phyloP scores from a whole-genome alignment of 2,888 invertebrate genomes.

The Trachelus stipa region DNA sequence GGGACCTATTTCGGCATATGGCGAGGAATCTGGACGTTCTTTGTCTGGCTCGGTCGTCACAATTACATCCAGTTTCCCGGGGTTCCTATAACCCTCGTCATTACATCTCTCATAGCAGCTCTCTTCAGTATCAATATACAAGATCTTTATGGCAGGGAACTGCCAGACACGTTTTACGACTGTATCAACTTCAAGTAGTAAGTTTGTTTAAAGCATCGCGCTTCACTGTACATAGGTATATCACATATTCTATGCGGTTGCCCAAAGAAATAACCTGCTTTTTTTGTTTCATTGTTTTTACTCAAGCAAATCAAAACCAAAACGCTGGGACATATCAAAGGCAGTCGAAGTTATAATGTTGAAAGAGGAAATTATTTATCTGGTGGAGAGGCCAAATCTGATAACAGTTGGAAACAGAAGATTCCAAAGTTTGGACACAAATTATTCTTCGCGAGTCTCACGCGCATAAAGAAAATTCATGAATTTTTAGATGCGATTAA shows the following conservation, averaged over 20 bases:
- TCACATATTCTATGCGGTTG: too few species aligned
- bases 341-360: neutral
- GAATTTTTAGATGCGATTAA: neutral
- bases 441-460: neutral
- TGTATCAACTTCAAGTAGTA: conserved; percentile 30
- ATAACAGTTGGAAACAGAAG: too few species aligned
- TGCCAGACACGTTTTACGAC: conserved; percentile 39
- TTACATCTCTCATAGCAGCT: conserved; percentile 31
- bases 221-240: too few species aligned
- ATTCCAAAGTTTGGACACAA: too few species aligned
- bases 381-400: too few species aligned
- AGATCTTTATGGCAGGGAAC: conserved; percentile 32
- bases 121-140: conserved; percentile 35
- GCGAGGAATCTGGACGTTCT: conserved; percentile 30
- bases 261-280: too few species aligned
- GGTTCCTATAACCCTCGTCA: conserved; percentile 25
- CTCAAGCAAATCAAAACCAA: conserved; percentile 33
- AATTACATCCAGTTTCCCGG: conserved; percentile 31
- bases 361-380: neutral
- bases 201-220: conserved; percentile 13
- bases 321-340: conserved; percentile 35
- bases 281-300: neutral
- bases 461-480: neutral
- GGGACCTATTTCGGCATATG: conserved; percentile 36
- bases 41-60: conserved; percentile 37